Percentiles rank a stretch among this genome's conserved stretches.
phyloP scores from a whole-genome alignment of 2,797 vertebrate species.

The Amblyraja radiata region DNA sequence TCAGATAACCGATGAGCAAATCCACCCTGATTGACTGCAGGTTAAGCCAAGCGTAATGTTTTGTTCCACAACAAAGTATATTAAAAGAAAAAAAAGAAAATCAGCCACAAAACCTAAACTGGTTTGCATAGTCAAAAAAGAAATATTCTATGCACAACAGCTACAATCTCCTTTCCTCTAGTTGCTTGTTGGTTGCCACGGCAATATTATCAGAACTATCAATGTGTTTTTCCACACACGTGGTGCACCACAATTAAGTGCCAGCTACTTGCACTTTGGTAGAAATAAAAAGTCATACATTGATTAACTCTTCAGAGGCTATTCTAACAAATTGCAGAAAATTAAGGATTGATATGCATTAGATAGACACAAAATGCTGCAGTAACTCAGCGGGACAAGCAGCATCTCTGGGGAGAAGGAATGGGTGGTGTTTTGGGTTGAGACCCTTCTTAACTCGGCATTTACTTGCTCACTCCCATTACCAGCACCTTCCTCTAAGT shows the following conservation, averaged over 20 bases:
- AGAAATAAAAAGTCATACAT: neutral
- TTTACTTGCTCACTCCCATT: neutral
- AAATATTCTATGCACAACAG: constrained; percentile 40
- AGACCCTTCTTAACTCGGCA: neutral
- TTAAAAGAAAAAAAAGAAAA: constrained; percentile 38
- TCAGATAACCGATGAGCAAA: too few species aligned
- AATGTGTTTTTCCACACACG: constrained; percentile 68
- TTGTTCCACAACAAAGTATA: constrained; percentile 17
- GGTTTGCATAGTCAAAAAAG: constrained; percentile 44
- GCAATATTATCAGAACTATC: constrained; percentile 82
- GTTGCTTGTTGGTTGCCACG: constrained; percentile 88
- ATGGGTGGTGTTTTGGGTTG: too few species aligned
- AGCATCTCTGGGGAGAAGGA: too few species aligned
- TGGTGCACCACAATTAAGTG: neutral
- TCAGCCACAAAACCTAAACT: constrained; percentile 48
- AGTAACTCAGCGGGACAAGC: too few species aligned
- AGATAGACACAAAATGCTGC: too few species aligned
- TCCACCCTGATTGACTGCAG: neutral
- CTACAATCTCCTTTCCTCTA: constrained; percentile 63
- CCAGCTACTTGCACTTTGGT: neutral
- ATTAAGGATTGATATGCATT: neutral
- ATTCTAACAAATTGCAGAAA: neutral
- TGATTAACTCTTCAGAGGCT: neutral
- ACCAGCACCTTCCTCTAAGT: neutral
- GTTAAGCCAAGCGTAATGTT: neutral